Percentiles rank a stretch among this genome's conserved stretches.
Conservation (phyloP, 2,888 invertebrate genomes). For the Lingula anatina region DNA sequence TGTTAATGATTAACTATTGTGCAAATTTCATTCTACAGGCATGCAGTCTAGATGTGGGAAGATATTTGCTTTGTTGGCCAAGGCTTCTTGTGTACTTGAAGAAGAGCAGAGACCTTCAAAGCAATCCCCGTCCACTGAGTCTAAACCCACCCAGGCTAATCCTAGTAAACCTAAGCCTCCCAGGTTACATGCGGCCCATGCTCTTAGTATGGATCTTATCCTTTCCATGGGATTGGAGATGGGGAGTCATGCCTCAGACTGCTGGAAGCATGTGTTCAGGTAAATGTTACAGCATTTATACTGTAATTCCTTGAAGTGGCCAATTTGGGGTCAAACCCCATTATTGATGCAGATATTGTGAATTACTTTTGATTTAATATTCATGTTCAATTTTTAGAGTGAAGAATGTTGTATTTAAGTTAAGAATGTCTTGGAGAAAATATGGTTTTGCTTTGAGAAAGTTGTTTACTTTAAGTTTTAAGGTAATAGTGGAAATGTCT, state of each 20-base stretch:
- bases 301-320: background rate
- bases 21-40: conserved; percentile 52
- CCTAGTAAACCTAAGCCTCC: conserved; percentile 29
- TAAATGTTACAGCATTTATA: conserved; percentile 13
- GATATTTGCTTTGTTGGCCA: conserved; percentile 78
- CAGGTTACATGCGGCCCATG: conserved; percentile 78
- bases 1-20: too few species aligned
- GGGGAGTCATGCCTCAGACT: conserved; percentile 86
- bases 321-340: too few species aligned
- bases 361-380: too few species aligned
- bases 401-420: too few species aligned
- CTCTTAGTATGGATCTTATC: conserved; percentile 86
- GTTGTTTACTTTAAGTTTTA: too few species aligned
- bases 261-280: conserved; percentile 93
- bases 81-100: conserved; percentile 77
- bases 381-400: too few species aligned
- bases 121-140: conserved; percentile 12
- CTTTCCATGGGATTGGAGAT: conserved; percentile 82
- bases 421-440: too few species aligned
- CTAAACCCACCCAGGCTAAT: conserved; percentile 15
- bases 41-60: conserved; percentile 87
- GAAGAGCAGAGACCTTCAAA: conserved; percentile 34
- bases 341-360: too few species aligned
- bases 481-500: too few species aligned
- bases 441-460: too few species aligned